A percentile compares a stretch with the other conserved stretches of the same genome.
Evolutionary conservation across 2,888 invertebrate genomes (phyloP).

Genomic region (Tenthredo mesomela): DNA sequence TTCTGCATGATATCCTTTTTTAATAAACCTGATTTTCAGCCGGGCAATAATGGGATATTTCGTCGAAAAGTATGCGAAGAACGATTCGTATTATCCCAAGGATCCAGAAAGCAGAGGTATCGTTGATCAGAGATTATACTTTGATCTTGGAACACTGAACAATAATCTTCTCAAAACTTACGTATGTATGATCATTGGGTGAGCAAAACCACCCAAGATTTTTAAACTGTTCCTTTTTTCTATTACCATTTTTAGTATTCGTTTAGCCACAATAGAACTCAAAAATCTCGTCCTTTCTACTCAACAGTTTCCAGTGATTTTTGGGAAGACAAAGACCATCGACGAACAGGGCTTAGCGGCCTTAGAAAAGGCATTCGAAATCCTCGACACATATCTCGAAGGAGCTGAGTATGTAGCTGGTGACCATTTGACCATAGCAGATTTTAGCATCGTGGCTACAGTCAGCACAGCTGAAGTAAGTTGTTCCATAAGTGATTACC

Average conservation of each 20-base stretch:
- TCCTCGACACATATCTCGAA: constrained; percentile 81
- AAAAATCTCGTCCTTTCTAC: not conserved
- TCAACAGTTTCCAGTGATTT: constrained; percentile 83
- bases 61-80: constrained; percentile 89
- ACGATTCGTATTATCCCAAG: constrained; percentile 87
- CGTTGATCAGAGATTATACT: constrained; percentile 89
- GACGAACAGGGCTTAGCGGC: constrained; percentile 71
- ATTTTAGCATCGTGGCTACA: constrained; percentile 82
- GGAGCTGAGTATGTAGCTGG: constrained; percentile 85
- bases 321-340: constrained; percentile 73
- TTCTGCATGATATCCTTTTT: not conserved
- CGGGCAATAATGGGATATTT: constrained; percentile 91
- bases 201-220: not conserved
- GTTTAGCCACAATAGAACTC: not conserved
- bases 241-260: not conserved
- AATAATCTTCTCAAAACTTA: constrained; percentile 86
- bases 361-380: constrained; percentile 82
- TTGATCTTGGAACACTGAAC: constrained; percentile 89
- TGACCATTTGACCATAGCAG: constrained; percentile 85
- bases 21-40: constrained; percentile 73
- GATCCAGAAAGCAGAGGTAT: constrained; percentile 88
- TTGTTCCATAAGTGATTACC: constrained; percentile 23
- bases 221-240: not conserved
- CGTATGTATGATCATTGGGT: constrained; percentile 79
- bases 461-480: constrained; percentile 80